A percentile compares a stretch with the other conserved stretches of the same genome.
These are phyloP conservation scores for Andrena marginata DNA, from an alignment of 2,888 invertebrate genomes.

Conservation along the genomic window DNA sequence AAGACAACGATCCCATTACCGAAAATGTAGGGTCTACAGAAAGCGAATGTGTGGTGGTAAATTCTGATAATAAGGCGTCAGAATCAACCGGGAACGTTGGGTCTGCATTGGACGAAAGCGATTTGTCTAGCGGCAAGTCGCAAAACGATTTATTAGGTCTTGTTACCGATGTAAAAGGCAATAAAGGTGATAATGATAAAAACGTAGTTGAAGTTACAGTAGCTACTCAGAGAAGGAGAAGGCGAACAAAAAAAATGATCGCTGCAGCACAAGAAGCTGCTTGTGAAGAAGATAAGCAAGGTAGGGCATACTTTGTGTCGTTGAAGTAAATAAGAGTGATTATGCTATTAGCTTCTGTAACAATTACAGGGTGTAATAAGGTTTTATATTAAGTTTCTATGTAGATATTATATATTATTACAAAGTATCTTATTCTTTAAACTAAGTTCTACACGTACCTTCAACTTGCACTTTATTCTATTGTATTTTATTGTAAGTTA, in stretches of 20 bases:
- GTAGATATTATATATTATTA: not conserved
- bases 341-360: not conserved
- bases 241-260: conserved; percentile 53
- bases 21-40: conserved; percentile 7
- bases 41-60: conserved; percentile 9
- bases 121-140: conserved; percentile 14
- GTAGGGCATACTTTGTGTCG: conserved; percentile 50
- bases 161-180: conserved; percentile 26
- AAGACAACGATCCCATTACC: not conserved
- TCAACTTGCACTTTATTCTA: not conserved
- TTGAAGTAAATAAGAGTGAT: conserved; percentile 13
- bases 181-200: conserved; percentile 34
- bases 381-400: not conserved
- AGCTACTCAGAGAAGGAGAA: conserved; percentile 47
- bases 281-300: conserved; percentile 62
- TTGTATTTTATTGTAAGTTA: not conserved
- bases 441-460: not conserved
- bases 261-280: conserved; percentile 28
- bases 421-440: not conserved
- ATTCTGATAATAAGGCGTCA: conserved; percentile 11
- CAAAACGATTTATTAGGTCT: conserved; percentile 13
- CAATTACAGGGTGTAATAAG: not conserved
- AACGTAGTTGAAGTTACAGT: conserved; percentile 20
- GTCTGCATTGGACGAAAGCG: conserved; percentile 27
- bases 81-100: conserved; percentile 6